Base-by-base conservation (phyloP, 2,113 vertebrate species). In the Setophaga petechia region DNA sequence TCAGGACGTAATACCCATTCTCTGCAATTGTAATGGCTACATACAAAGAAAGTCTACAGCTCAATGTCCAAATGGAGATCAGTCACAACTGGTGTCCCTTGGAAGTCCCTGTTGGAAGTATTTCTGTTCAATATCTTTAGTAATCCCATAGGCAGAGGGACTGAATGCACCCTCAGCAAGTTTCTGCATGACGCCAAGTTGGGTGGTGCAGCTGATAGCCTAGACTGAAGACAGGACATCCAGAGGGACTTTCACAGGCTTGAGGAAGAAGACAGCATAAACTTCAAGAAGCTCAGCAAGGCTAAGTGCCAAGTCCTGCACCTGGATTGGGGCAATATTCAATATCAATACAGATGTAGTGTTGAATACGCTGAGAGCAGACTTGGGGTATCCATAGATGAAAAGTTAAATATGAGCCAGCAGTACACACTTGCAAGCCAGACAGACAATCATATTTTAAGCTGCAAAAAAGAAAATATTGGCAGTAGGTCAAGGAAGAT, bases 31-130 rank as follows among this genome's bases (percentile, higher is more conserved):
- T 46, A 58, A 62, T 59, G 11, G 24, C 9, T 16, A 3, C 3
- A 3, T 52, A 7, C 13, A 58, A 24, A 63, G 57, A 65, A 52
- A 12, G 24, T 31, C 16, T 35, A 27, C 3, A 59, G 35, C 20
- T 74, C 49, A 63, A 3, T 21, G 33, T 80, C 43, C 62, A 63
- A n/a, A 68, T 7, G 17, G 28, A 57, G 7, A 46, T 31, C 46
- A n/a, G 41, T 31, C 51, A 69, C 6, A 58, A 13, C 14, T 8
- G 17, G 7, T 31, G 43, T 43, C 21, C 9, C 33, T 31, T 49
- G 16, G 37, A 37, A 37, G 22, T 7, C 11, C 5, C 0, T 49
- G 5, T 4, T 22, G 30, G 37, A 30, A 76, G 5, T 0, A 3
- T 6, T 22, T 44, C 14, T 27, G 16, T n/a, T 66, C 23, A 39